These are phyloP conservation scores for Pseudochaenichthys georgianus DNA, from an alignment of 2,797 vertebrate genomes.

Conservation along the genomic window DNA sequence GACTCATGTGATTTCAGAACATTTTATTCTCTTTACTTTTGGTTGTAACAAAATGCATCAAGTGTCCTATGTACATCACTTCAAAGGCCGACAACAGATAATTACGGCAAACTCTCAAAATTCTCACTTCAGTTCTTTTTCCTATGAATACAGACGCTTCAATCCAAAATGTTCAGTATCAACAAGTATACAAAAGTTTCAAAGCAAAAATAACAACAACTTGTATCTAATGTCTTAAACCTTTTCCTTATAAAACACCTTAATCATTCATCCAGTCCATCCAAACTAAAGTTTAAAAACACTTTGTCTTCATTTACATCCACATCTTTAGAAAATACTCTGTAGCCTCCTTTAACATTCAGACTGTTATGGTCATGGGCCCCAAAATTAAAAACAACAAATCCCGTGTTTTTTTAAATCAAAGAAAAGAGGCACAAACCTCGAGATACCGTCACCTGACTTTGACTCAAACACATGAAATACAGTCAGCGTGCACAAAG, in stretches of 20 bases:
- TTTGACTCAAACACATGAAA: constrained; percentile 41
- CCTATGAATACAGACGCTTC: constrained; percentile 24
- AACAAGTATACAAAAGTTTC: constrained; percentile 54
- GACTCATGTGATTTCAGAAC: background rate
- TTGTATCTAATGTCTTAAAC: constrained; percentile 9
- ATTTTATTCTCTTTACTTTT: constrained; percentile 62
- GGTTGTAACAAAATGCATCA: constrained; percentile 49
- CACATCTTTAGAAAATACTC: constrained; percentile 14
- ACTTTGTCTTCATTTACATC: constrained; percentile 7
- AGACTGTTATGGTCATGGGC: constrained; percentile 15
- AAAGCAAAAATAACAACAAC: constrained; percentile 34
- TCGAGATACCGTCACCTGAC: constrained; percentile 30
- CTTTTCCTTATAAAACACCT: constrained; percentile 9
- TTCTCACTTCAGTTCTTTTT: constrained; percentile 9
- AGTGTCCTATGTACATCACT: constrained; percentile 54
- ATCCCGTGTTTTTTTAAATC: constrained; percentile 35
- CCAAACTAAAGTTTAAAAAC: constrained; percentile 45
- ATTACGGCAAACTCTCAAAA: constrained; percentile 25
- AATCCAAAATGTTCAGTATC: constrained; percentile 51
- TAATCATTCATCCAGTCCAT: constrained; percentile 42
- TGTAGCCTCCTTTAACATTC: constrained; percentile 14
- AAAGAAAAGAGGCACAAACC: constrained; percentile 24
- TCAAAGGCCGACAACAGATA: constrained; percentile 16
- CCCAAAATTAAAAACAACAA: constrained; percentile 16
- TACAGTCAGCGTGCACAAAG: constrained; percentile 64